Evolutionary conservation across 2,113 vertebrate genomes (phyloP).

Genomic region (Varanus salvator): DNA sequence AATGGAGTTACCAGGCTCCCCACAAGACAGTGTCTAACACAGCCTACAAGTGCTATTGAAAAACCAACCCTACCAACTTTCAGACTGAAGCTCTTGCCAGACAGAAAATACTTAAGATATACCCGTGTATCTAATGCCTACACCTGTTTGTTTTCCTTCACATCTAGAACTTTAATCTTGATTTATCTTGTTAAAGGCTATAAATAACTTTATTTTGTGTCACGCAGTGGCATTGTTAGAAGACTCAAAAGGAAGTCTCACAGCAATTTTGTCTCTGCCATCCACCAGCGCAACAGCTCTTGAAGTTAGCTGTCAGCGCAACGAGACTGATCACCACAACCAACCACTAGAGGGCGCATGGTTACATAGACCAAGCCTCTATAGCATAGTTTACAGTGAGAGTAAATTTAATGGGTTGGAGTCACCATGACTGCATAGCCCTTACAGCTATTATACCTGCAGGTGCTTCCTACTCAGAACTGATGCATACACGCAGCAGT

Average conservation of each 20-base stretch:
- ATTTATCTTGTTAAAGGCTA: neutral
- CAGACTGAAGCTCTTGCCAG: neutral
- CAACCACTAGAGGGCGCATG: conserved; percentile 28
- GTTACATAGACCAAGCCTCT: neutral
- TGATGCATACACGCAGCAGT: neutral
- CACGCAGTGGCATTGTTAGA: neutral
- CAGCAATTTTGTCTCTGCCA: neutral
- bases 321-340: neutral
- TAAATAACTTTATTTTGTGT: neutral
- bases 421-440: neutral
- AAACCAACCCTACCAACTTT: neutral
- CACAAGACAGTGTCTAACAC: neutral
- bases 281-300: neutral
- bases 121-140: neutral
- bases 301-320: neutral
- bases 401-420: neutral
- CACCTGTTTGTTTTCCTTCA: neutral
- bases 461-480: neutral
- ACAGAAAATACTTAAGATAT: neutral
- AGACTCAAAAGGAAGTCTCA: neutral
- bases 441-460: neutral
- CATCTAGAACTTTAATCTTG: neutral
- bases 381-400: neutral
- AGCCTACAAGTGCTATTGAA: neutral
- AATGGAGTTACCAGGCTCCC: neutral